A percentile compares a stretch with the other conserved stretches of the same genome.
These are phyloP conservation scores for Platichthys flesus DNA, from an alignment of 2,113 vertebrate genomes.

Conservation along the genomic window DNA sequence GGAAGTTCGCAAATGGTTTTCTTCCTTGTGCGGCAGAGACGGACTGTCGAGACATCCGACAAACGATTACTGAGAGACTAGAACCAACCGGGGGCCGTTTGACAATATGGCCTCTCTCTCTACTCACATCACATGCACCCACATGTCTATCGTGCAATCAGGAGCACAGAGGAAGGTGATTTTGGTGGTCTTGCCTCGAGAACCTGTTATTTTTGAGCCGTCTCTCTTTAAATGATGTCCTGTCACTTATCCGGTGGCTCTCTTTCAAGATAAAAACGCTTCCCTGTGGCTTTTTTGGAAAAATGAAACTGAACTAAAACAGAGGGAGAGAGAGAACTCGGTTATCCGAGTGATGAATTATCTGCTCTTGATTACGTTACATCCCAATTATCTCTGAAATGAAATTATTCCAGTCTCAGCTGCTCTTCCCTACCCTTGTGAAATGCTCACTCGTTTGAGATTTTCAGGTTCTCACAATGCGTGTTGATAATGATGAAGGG, in stretches of 20 bases:
- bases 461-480: conserved; percentile 44
- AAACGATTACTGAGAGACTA: conserved; percentile 13
- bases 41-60: not conserved
- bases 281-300: conserved; percentile 20
- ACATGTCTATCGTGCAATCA: conserved; percentile 54
- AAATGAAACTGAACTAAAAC: conserved; percentile 24
- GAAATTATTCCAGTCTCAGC: conserved; percentile 42
- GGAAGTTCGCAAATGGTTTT: conserved; percentile 6
- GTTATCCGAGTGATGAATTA: conserved; percentile 25
- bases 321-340: not conserved
- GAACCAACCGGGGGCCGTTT: conserved; percentile 24
- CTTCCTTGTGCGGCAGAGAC: conserved; percentile 16
- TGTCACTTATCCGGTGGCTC: conserved; percentile 34
- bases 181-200: conserved; percentile 42
- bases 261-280: conserved; percentile 17
- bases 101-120: conserved; percentile 34
- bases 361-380: conserved; percentile 31
- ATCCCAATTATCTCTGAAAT: conserved; percentile 55
- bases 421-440: conserved; percentile 31
- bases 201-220: conserved; percentile 45
- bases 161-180: conserved; percentile 38
- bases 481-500: conserved; percentile 50
- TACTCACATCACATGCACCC: conserved; percentile 54
- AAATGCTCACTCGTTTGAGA: conserved; percentile 47
- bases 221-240: conserved; percentile 42